Conservation (phyloP, 2,888 invertebrate species). For the Ormyrus labotus region DNA sequence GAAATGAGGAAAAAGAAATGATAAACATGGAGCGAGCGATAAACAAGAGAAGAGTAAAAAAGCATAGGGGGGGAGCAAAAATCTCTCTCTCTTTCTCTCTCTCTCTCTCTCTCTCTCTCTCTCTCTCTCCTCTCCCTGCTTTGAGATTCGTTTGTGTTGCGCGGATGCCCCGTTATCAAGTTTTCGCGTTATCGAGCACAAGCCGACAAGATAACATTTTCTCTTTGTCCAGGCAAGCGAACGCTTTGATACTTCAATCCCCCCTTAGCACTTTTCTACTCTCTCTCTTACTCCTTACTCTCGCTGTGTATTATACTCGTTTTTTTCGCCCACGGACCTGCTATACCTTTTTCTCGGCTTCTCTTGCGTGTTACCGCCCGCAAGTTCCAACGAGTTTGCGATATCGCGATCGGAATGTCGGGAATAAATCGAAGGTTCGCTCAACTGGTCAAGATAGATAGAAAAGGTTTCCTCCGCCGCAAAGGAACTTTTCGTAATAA, state of each 20-base stretch:
- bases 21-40: not conserved
- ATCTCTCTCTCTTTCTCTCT: no score
- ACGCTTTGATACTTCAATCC: slow-evolving; percentile 39
- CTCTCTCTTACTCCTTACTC: slow-evolving; percentile 39
- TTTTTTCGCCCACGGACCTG: not conserved
- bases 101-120: not conserved
- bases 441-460: slow-evolving; percentile 42
- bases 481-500: slow-evolving; percentile 30
- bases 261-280: slow-evolving; percentile 29
- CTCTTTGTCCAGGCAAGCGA: slow-evolving; percentile 54
- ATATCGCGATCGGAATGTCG: slow-evolving; percentile 51
- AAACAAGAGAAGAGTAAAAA: not conserved
- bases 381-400: slow-evolving; percentile 38
- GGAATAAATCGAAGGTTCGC: slow-evolving; percentile 53
- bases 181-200: slow-evolving; percentile 47
- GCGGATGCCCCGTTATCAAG: slow-evolving; percentile 45
- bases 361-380: slow-evolving; percentile 8
- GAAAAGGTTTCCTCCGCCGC: slow-evolving; percentile 9
- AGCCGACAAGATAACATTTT: slow-evolving; percentile 54
- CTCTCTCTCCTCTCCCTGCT: not conserved
- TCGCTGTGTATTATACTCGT: slow-evolving; percentile 29
- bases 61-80: not conserved
- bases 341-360: slow-evolving; percentile 16
- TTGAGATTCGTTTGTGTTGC: slow-evolving; percentile 32
- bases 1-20: not conserved